Percentiles rank a stretch among this genome's conserved stretches.
phyloP scores from a whole-genome alignment of 92 coral and sea anemone species.

The Paragorgia papillata region DNA sequence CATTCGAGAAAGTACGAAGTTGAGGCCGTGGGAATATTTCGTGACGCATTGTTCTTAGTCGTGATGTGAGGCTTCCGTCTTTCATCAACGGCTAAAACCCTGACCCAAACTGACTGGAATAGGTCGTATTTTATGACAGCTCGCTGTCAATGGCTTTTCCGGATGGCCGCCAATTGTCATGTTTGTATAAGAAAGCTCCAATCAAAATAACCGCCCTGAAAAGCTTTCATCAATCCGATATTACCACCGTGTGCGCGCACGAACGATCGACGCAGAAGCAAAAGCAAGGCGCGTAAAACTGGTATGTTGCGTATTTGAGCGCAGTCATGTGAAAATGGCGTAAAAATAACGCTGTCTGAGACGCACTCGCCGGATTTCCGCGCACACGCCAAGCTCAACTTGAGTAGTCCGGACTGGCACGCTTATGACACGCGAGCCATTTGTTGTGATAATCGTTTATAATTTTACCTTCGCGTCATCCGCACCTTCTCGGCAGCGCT shows the following conservation, averaged over 20 bases:
- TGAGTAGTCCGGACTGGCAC: slow-evolving; percentile 27
- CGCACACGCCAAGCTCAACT: slow-evolving; percentile 24
- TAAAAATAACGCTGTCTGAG: background rate
- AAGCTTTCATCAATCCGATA: background rate
- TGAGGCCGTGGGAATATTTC: background rate
- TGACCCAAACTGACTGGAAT: background rate
- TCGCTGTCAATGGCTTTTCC: background rate
- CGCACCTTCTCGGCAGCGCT: slow-evolving; percentile 9
- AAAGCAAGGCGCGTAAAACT: background rate
- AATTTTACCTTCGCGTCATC: slow-evolving; percentile 38
- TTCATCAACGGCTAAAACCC: background rate
- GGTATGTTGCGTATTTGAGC: too few relatives aligned
- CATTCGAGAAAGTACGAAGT: background rate
- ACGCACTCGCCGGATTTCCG: slow-evolving; percentile 13
- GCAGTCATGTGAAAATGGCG: background rate
- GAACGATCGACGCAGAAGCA: background rate
- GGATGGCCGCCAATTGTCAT: background rate
- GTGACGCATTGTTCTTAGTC: background rate
- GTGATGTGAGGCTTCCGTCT: background rate
- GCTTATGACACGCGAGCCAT: slow-evolving; percentile 46
- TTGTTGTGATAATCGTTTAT: slow-evolving; percentile 51
- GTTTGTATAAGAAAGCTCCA: background rate
- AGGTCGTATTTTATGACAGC: background rate
- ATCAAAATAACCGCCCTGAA: background rate
- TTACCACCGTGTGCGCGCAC: background rate